phyloP scores from a whole-genome alignment of 2,888 invertebrate genomes.

The Morinoia aosen region DNA sequence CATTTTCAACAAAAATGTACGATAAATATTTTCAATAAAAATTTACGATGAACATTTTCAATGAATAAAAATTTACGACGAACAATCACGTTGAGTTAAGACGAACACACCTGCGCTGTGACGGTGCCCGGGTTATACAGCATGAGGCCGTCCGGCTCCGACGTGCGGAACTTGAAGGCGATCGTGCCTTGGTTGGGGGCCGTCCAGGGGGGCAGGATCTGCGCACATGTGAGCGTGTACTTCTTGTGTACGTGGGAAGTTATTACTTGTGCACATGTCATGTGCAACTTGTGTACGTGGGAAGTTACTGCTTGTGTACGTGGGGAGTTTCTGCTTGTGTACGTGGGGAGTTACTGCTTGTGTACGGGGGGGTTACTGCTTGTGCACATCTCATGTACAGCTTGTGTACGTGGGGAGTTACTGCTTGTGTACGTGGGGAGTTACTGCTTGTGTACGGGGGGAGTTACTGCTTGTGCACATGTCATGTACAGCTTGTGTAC shows the following conservation, averaged over 20 bases:
- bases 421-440: no score
- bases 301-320: no score
- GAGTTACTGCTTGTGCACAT: slow-evolving; percentile 68
- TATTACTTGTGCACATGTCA: not conserved
- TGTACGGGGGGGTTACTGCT: no score
- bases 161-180: slow-evolving; percentile 94
- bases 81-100: no score
- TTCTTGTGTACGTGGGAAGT: not conserved
- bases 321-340: no score
- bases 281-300: not conserved
- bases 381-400: slow-evolving; percentile 78
- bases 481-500: not conserved
- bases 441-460: no score
- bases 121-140: slow-evolving; percentile 86
- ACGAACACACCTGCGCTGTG: slow-evolving; percentile 58
- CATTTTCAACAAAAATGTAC: no score
- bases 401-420: no score
- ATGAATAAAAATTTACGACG: no score
- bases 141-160: slow-evolving; percentile 93
- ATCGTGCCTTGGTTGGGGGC: slow-evolving; percentile 88
- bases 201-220: slow-evolving; percentile 93
- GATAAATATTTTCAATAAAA: no score
- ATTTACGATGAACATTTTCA: no score
- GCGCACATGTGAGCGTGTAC: slow-evolving; percentile 68
- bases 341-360: no score